Percentiles rank a stretch among this genome's conserved stretches.
Conservation (phyloP, 92 coral and sea anemone species). For the Chrysogorgia sp. region DNA sequence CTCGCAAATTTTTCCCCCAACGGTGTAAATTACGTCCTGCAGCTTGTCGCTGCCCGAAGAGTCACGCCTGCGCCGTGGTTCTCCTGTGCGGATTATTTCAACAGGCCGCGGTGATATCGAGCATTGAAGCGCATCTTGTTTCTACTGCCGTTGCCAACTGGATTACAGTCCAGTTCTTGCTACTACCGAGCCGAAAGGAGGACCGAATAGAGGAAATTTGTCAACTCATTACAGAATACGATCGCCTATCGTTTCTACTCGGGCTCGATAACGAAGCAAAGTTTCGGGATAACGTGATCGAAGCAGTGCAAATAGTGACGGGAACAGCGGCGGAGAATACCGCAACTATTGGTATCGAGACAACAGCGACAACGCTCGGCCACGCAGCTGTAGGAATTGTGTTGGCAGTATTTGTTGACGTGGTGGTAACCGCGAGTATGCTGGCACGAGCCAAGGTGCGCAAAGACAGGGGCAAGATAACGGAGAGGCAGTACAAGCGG, state of each 20-base stretch:
- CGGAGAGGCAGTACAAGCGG: slow-evolving; percentile 80
- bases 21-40: not conserved
- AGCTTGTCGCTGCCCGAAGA: too few species aligned
- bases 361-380: slow-evolving; percentile 95
- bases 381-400: slow-evolving; percentile 99
- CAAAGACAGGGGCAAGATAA: slow-evolving; percentile 82
- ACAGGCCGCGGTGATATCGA: not conserved
- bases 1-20: not conserved
- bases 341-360: slow-evolving; percentile 99
- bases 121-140: slow-evolving; percentile 1
- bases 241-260: not conserved
- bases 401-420: slow-evolving; percentile 85
- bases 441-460: slow-evolving; percentile 88
- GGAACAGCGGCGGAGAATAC: slow-evolving; percentile 99
- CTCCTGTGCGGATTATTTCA: not conserved
- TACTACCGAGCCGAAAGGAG: slow-evolving; percentile 4
- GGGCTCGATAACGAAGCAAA: not conserved
- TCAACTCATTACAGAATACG: slow-evolving; percentile 23
- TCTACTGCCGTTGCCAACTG: not conserved
- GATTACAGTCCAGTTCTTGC: slow-evolving; percentile 22
- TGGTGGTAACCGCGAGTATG: slow-evolving; percentile 91
- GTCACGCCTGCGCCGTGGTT: not conserved
- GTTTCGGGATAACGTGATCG: slow-evolving; percentile 60
- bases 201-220: slow-evolving; percentile 9
- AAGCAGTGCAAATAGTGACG: slow-evolving; percentile 91